Evolutionary conservation across 1,140 invertebrate genomes (phyloP), one percentile per base, ranked within the genome.

Genomic region (Stegodyphus dumicola): DNA sequence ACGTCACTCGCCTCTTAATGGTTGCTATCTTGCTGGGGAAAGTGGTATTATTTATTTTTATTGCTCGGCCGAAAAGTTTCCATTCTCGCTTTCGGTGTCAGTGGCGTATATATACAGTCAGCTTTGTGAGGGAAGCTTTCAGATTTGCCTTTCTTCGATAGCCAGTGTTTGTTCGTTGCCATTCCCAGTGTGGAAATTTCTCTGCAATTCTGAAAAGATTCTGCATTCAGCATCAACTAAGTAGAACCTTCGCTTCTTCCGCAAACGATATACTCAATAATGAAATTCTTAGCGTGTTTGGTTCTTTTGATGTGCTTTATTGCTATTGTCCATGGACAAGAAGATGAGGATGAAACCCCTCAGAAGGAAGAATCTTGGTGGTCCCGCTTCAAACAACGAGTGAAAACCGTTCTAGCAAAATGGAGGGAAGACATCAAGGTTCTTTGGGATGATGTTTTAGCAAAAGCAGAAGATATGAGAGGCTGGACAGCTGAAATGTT

Each of bases 351-450:
- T 6, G 74, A 85, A 11, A 9, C 6, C 6, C 48, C 56, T 2
- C 49, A 73, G 7, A 64, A 77, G 7, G 74, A 85, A 10, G 70
- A 73, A 11, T 77, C 75, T n/a, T 86, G 84, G 84, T 86, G 84
- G 84, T n/a, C 53, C 5, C 18, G 67, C n/a, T 86, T 86, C 76
- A 73, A 71, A 15, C 33, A 56, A 6, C 53, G 76, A 5, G 75
- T 86, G 33, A 86, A 86, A 6, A 18, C 15, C 6, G 76, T 78
- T 0, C 75, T 86, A 6, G 33, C 66, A 0, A 71, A 65, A 49
- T 86, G 84, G 84, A 51, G 69, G 2, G 84, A 86, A 7, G 84
- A 86, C 60, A 64, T 86, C 53, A 86, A 78, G 65, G 6, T 52
- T 1, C n/a, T 86, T 2, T 86, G 84, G 84, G 84, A 86, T 13